phyloP scores from a whole-genome alignment of 2,113 vertebrate species.

The Erythrocercus mccallii region DNA sequence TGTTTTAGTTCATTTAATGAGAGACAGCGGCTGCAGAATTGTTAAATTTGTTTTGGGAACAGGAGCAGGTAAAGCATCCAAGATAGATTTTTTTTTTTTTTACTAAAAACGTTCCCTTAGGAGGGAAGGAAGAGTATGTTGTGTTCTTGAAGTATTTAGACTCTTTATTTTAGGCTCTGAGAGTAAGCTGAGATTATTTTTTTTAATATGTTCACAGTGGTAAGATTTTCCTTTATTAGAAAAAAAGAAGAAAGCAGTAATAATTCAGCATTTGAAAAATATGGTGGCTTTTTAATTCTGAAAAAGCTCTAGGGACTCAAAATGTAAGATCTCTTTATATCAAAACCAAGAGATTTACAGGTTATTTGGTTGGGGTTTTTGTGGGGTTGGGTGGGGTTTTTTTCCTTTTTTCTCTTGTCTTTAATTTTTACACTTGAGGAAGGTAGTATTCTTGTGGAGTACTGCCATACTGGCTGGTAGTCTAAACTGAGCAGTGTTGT shows the following conservation, averaged over 20 bases:
- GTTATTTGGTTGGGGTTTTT: not conserved
- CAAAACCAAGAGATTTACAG: not conserved
- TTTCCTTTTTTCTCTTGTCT: not conserved
- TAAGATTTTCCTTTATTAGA: not conserved
- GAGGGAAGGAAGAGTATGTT: not conserved
- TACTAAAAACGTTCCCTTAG: not conserved
- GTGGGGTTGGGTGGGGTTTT: too few relatives aligned
- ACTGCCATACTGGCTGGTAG: accelerated
- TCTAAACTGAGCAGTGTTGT: not conserved
- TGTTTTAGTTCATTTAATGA: not conserved
- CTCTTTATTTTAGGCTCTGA: not conserved
- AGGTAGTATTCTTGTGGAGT: not conserved
- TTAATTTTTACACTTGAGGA: not conserved
- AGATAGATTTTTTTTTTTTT: not conserved
- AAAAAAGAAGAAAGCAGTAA: not conserved
- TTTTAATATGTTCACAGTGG: not conserved
- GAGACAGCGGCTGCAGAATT: not conserved
- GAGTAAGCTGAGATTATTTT: not conserved
- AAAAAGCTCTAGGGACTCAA: not conserved
- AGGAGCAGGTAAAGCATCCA: constrained; percentile 23
- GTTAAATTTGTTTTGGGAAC: not conserved
- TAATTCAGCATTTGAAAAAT: not conserved
- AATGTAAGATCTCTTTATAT: not conserved
- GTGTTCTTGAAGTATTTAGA: not conserved
- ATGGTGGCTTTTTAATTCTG: not conserved